phyloP scores from a whole-genome alignment of 2,113 vertebrate species.

The Notothenia coriiceps region DNA sequence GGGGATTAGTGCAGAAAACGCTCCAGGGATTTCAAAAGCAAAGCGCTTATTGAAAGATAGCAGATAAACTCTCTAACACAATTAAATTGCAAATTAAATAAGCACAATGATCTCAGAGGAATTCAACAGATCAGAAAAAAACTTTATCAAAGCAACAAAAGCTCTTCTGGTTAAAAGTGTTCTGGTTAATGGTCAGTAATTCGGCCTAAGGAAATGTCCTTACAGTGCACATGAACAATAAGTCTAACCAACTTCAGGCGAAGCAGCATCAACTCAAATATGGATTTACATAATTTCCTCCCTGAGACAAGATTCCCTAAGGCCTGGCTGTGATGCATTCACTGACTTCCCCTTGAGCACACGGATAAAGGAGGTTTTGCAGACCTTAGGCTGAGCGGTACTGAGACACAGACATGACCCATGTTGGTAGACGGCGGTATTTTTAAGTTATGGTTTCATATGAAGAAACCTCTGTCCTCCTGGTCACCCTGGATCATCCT shows the following conservation, averaged over 20 bases:
- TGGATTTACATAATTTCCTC: slow-evolving; percentile 45
- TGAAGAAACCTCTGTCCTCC: not conserved
- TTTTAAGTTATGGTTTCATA: not conserved
- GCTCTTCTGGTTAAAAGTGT: too few relatives aligned
- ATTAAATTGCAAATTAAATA: slow-evolving; percentile 41
- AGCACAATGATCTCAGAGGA: slow-evolving; percentile 21
- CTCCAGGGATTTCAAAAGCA: slow-evolving; percentile 66
- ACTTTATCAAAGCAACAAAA: too few relatives aligned
- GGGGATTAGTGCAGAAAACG: slow-evolving; percentile 48
- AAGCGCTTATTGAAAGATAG: slow-evolving; percentile 62
- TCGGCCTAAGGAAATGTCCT: not conserved
- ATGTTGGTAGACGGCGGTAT: not conserved
- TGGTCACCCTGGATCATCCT: not conserved
- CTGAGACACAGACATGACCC: slow-evolving; percentile 4
- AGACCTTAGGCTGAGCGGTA: not conserved
- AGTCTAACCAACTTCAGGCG: not conserved
- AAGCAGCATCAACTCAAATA: not conserved
- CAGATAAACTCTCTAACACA: slow-evolving; percentile 60
- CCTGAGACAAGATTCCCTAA: slow-evolving; percentile 13
- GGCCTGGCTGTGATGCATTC: slow-evolving; percentile 4
- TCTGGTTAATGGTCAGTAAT: not conserved
- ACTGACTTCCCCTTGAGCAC: not conserved
- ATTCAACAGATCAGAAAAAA: too few relatives aligned
- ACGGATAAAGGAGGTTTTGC: slow-evolving; percentile 2
- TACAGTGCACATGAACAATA: not conserved